Conservation (phyloP, 2,113 vertebrate species). For the Uropsilus gracilis region DNA sequence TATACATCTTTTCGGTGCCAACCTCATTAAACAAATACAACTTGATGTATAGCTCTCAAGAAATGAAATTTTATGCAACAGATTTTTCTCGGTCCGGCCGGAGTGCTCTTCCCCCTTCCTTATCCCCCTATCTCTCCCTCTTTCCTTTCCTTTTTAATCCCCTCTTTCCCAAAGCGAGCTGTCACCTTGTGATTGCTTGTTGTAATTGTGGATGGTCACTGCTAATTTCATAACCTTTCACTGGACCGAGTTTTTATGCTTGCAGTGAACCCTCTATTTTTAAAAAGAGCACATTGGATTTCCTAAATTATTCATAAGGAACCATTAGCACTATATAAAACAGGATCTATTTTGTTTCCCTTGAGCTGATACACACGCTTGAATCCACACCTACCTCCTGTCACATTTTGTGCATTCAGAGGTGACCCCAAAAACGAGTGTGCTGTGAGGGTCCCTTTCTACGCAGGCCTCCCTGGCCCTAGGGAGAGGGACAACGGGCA, state of each 20-base stretch:
- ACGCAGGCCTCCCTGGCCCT: background rate
- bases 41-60: constrained; percentile 92
- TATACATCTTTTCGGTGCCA: constrained; percentile 95
- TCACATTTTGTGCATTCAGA: background rate
- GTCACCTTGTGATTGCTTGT: background rate
- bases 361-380: background rate
- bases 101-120: background rate
- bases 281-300: background rate
- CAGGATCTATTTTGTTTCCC: background rate
- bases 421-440: background rate
- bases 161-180: rapidly evolving
- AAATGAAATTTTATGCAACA: constrained; percentile 88
- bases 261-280: background rate
- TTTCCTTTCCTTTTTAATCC: no score
- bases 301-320: background rate
- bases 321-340: background rate
- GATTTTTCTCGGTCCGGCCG: constrained; percentile 34
- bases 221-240: background rate
- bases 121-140: background rate
- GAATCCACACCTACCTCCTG: background rate
- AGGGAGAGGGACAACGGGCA: background rate
- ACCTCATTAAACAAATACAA: constrained; percentile 95
- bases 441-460: constrained; percentile 35
- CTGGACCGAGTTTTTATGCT: background rate
- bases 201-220: background rate